Percentiles rank a stretch among this genome's conserved stretches.
phyloP scores from a whole-genome alignment of 2,113 vertebrate genomes.

The Oryzias woworae region DNA sequence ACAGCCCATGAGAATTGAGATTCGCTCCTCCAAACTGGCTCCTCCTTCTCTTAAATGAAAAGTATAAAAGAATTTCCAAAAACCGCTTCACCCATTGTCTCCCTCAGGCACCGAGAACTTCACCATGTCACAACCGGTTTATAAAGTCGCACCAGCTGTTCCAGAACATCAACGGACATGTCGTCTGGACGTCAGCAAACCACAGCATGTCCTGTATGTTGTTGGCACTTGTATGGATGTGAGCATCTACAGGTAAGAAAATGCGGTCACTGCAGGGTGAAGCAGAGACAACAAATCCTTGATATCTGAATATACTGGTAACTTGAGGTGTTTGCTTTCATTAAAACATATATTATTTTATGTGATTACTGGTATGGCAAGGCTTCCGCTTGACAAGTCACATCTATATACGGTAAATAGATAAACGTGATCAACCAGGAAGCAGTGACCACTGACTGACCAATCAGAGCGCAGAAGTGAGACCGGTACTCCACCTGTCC shows the following conservation, averaged over 20 bases:
- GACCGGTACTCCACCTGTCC: too few species aligned
- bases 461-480: too few species aligned
- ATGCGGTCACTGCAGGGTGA: not conserved
- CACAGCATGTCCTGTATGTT: slow-evolving; percentile 30
- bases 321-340: too few species aligned
- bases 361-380: too few species aligned
- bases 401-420: too few species aligned
- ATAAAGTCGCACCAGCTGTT: not conserved
- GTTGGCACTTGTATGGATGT: slow-evolving; percentile 54
- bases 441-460: too few species aligned
- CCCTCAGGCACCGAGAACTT: not conserved
- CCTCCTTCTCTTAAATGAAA: slow-evolving; percentile 8
- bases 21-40: too few species aligned
- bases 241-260: slow-evolving; percentile 54
- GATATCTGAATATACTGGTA: too few species aligned
- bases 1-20: too few species aligned
- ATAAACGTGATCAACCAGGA: too few species aligned
- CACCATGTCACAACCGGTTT: slow-evolving; percentile 8
- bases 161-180: slow-evolving; percentile 34
- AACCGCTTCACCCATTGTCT: not conserved
- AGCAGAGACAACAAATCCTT: not conserved
- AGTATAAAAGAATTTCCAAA: not conserved
- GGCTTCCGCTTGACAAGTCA: too few species aligned
- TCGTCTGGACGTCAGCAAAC: slow-evolving; percentile 31
- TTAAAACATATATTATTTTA: too few species aligned